Evolutionary conservation across 2,113 vertebrate species (phyloP), one percentile per base, ranked within the genome.

Genomic region (Semicossyphus pulcher): DNA sequence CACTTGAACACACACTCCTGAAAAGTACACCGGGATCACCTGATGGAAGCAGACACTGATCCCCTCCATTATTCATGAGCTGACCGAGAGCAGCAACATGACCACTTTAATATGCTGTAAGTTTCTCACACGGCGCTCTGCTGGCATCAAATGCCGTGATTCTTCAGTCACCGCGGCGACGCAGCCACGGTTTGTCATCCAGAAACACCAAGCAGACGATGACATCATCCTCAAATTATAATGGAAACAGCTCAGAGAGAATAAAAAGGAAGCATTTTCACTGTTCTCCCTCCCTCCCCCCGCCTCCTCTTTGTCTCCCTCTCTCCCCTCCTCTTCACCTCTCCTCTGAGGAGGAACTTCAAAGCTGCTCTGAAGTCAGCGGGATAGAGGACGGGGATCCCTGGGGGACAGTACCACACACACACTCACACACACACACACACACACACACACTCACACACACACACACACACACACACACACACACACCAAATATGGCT

Each of bases 321-420:
- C 25, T 7, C 37, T 28, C 37, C 52, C 58, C 78, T 69, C 78
- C 73, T 72, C 48, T 74, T 71, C 79, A 81, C 81, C 70, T 86
- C 75, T 73, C 20, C 61, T n/a, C n/a, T n/a, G 59, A 84, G 56
- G 72, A 78, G 59, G 47, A 86, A 91, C 87, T 90, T 93, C 91
- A 92, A 90, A 93, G 93, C 72, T 63, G 53, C 88, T 92, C 81
- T 92, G 87, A 86, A 93, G 88, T 90, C 82, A 77, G 81, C 74
- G 79, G 71, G 72, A 78, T 74, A 75, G 76, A 73, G 83, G 59
- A 84, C 71, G 68, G 52, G 67, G 69, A 83, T 84, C 85, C 83
- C 86, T 79, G 29, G 84, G 83, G 85, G 66, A 69, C 64, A 34
- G 47, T 29, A 64, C 57, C 54, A 49, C 73, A 75, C 57, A 65